Evolutionary conservation across 2,888 invertebrate genomes (phyloP).

Genomic region (Agrochola litura): DNA sequence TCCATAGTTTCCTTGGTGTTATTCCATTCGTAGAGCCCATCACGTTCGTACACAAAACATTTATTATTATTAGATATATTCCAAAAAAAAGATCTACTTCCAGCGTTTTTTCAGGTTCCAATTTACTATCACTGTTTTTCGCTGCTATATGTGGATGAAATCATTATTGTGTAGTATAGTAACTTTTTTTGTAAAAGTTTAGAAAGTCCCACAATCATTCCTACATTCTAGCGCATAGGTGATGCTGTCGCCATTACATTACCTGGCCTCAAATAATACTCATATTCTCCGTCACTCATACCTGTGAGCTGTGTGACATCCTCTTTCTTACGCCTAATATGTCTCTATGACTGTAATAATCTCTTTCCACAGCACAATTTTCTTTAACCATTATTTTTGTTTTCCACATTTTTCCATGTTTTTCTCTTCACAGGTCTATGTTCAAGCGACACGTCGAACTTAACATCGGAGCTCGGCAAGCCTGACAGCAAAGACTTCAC

Average conservation of each 20-base stretch:
- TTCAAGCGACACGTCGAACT: slow-evolving; percentile 91
- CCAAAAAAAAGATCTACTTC: background rate
- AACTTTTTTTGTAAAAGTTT: background rate
- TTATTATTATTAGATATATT: background rate
- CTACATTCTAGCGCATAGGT: background rate
- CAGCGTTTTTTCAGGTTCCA: background rate
- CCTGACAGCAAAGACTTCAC: slow-evolving; percentile 81
- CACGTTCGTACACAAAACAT: background rate
- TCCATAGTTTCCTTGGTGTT: background rate
- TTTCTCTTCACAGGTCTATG: slow-evolving; percentile 77
- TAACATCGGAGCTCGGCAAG: slow-evolving; percentile 77
- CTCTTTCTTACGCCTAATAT: background rate
- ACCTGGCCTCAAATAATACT: background rate
- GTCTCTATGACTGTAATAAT: background rate
- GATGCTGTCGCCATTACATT: background rate
- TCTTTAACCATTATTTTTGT: background rate
- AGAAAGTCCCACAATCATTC: background rate
- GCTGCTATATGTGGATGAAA: background rate
- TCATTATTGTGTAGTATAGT: background rate
- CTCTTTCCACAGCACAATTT: background rate
- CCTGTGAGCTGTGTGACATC: background rate
- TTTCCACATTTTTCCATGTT: background rate
- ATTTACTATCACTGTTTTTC: background rate
- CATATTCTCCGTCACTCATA: background rate
- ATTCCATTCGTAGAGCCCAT: background rate